Evolutionary conservation across 35 echinoderm and acorn worm species (phyloP).

Genomic region (Apostichopus californicus): DNA sequence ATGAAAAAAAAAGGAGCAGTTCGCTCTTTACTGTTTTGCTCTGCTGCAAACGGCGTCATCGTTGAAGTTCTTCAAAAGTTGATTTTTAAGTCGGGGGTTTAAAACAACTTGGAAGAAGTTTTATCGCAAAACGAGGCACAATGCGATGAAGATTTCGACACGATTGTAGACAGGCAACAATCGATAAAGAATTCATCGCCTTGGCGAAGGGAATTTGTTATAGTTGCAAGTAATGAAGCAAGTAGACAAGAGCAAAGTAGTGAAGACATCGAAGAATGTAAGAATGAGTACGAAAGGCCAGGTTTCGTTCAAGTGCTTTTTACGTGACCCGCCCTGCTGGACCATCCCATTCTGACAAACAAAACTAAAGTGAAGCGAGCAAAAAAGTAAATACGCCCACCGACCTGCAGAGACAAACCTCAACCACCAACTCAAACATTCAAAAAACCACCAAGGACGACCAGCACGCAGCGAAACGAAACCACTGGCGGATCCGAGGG

Average conservation of each 20-base stretch:
- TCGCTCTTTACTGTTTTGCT: constrained; percentile 31
- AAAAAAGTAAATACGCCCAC: too few species aligned
- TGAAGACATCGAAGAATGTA: not conserved
- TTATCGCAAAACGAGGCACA: not conserved
- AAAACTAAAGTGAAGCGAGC: too few species aligned
- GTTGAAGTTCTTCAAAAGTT: not conserved
- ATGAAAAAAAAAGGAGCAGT: constrained; percentile 16
- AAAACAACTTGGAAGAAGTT: not conserved
- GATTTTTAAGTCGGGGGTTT: not conserved
- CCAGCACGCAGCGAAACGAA: too few species aligned
- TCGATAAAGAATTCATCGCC: not conserved
- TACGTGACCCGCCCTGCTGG: not conserved
- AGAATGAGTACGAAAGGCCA: constrained; percentile 1
- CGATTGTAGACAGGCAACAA: not conserved
- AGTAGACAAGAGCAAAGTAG: not conserved
- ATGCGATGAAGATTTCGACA: not conserved
- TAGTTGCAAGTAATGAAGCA: not conserved
- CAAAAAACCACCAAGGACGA: too few species aligned
- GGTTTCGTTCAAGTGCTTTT: not conserved
- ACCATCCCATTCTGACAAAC: too few species aligned
- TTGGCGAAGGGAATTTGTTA: not conserved
- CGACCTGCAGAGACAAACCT: too few species aligned
- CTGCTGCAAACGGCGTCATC: not conserved
- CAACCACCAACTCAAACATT: too few species aligned
- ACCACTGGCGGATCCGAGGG: too few species aligned